These are phyloP conservation scores for Crocuta crocuta DNA, from an alignment of 2,113 vertebrate species.

Conservation along the genomic window DNA sequence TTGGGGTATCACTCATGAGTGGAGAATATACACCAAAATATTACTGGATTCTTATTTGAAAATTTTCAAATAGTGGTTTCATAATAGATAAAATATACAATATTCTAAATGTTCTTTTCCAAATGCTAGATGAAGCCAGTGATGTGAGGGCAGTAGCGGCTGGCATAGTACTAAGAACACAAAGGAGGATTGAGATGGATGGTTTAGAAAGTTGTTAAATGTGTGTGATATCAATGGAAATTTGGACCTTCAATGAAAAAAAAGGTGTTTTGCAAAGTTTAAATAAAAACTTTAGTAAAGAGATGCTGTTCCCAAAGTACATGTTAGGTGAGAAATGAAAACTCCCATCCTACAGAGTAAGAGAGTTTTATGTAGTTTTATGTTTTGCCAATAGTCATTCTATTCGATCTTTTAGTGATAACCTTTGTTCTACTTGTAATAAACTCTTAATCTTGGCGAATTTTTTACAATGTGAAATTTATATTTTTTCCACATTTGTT, in stretches of 20 bases:
- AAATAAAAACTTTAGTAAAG: constrained; percentile 44
- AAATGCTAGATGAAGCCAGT: not conserved
- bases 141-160: not conserved
- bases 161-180: not conserved
- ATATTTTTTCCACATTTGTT: not conserved
- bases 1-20: not conserved
- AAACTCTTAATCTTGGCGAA: constrained; percentile 29
- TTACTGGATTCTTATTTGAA: not conserved
- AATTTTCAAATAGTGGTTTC: not conserved
- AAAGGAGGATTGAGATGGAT: not conserved
- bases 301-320: constrained; percentile 44
- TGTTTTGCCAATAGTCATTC: constrained; percentile 55
- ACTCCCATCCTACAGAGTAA: constrained; percentile 15
- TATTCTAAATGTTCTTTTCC: not conserved
- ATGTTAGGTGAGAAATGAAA: constrained; percentile 57
- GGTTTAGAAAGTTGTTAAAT: constrained; percentile 45
- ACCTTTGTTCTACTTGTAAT: constrained; percentile 59
- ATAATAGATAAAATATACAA: not conserved
- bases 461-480: constrained; percentile 44
- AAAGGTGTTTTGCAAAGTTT: constrained; percentile 51
- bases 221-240: not conserved
- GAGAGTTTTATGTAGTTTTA: not conserved
- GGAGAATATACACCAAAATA: not conserved
- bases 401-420: not conserved
- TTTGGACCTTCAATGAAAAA: not conserved